phyloP scores from a whole-genome alignment of 1,140 invertebrate genomes.

The Caerostris extrusa region DNA sequence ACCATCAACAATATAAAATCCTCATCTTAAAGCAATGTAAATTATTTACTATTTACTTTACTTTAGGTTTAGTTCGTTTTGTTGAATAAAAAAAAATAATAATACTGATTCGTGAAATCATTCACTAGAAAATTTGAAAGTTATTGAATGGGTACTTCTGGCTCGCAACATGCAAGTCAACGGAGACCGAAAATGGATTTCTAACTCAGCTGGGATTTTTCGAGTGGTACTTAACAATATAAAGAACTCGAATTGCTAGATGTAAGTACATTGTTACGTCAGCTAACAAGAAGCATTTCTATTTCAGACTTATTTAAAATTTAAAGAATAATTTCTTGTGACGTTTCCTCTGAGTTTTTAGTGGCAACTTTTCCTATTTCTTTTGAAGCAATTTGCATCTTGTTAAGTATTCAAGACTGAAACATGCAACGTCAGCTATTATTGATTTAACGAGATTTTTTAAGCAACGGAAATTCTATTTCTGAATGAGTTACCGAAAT shows the following conservation, averaged over 20 bases:
- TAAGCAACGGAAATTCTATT: not conserved
- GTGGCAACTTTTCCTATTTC: not conserved
- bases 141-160: not conserved
- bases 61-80: too few relatives aligned
- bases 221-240: not conserved
- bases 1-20: too few relatives aligned
- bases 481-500: not conserved
- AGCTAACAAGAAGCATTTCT: constrained; percentile 12
- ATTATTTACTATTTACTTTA: too few relatives aligned
- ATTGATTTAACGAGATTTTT: not conserved
- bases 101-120: not conserved
- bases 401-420: not conserved
- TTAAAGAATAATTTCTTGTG: not conserved
- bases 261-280: not conserved
- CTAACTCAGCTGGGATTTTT: not conserved
- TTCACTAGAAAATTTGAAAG: not conserved
- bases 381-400: not conserved
- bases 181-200: not conserved
- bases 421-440: not conserved
- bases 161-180: not conserved
- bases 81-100: not conserved
- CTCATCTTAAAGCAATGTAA: too few relatives aligned
- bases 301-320: not conserved
- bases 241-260: not conserved
- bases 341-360: not conserved